Conservation (phyloP, 2,888 invertebrate species). For the Zele albiditarsus region DNA sequence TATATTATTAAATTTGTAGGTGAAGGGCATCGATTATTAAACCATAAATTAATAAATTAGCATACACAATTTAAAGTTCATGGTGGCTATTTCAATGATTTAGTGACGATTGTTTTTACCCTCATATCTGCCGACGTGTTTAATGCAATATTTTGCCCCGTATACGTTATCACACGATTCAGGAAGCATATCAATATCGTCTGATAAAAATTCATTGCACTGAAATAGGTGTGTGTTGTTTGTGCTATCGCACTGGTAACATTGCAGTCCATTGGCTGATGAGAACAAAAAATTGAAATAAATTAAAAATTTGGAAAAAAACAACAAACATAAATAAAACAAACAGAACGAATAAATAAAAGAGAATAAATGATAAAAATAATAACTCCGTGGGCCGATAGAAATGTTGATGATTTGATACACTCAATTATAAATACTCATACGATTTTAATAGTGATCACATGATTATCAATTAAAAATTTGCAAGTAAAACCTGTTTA, state of each 20-base stretch:
- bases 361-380: constrained; percentile 24
- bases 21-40: constrained; percentile 6
- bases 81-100: constrained; percentile 30
- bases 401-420: neutral
- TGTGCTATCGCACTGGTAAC: constrained; percentile 93
- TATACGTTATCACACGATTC: constrained; percentile 86
- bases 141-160: constrained; percentile 91
- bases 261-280: constrained; percentile 81
- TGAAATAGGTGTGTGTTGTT: constrained; percentile 85
- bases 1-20: neutral
- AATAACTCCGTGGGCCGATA: neutral
- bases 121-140: constrained; percentile 93
- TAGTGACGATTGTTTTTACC: constrained; percentile 75
- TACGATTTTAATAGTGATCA: neutral
- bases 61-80: neutral
- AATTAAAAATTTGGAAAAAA: constrained; percentile 32
- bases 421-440: neutral
- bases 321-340: constrained; percentile 34
- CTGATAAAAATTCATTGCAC: constrained; percentile 86
- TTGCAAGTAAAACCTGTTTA: neutral
- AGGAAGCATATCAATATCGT: constrained; percentile 79
- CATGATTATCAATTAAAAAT: neutral
- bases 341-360: constrained; percentile 23
- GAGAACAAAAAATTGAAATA: constrained; percentile 64
- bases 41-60: neutral